Base-by-base conservation (phyloP, 2,888 invertebrate genomes). In the Nasonovia ribisnigri region DNA sequence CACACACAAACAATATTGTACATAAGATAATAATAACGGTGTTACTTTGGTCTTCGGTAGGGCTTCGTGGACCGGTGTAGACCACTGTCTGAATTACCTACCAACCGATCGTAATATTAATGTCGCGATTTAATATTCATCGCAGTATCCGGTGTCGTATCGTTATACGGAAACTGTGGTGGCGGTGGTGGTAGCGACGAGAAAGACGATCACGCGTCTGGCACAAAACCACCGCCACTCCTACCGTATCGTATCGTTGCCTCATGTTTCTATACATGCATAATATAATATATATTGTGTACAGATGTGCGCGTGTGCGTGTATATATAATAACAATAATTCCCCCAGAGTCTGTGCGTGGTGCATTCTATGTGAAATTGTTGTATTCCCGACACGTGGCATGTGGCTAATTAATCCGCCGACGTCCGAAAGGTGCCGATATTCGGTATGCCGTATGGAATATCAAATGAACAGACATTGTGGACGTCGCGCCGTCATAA, bases 81-180 rank as follows among this genome's bases (percentile, higher is more conserved):
- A 84, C 84, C 91, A 54, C 90, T 42, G 57, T 84, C 43, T 46
- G 60, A 86, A 90, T 93, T 57, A 84, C 60, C 93, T 60, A 84
- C 51, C 90, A 51, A n/a, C 90, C 36, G 84, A 60, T 48, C 67
- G 86, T 46, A 67, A 48, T 90, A 86, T 90, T 90, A 90, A 93
- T 90, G 90, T 60, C 42, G 26, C 36, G n/a, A 84, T 93, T 93
- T 93, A 93, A 93, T 93, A 93, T 93, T 93, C 93, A 93, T 93
- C 93, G 42, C 90, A 20, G 93, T 87, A 92, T 92, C 87, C 48
- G 60, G 88, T 67, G 42, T 92, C 60, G 87, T 51, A 67, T 92
- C 88, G 43, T 92, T 88, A 60, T 87, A 77, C 54, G 77, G 92
- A 88, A 92, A 88, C 67, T 54, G 51, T 36, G n/a, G 90, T 46